Evolutionary conservation across 2,113 vertebrate species (phyloP).

Genomic region (Xiphophorus couchianus): DNA sequence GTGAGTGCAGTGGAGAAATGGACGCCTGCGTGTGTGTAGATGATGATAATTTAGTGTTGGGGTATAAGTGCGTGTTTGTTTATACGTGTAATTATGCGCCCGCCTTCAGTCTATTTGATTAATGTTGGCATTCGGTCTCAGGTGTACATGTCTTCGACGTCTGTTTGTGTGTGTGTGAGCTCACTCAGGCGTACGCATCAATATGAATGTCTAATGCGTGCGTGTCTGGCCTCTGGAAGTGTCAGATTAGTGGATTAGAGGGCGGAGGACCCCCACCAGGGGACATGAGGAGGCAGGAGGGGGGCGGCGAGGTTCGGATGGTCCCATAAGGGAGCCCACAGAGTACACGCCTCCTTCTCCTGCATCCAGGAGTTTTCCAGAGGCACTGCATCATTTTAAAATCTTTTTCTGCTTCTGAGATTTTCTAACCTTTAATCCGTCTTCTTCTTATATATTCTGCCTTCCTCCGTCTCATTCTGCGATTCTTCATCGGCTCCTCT

Average conservation of each 20-base stretch:
- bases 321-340: slow-evolving; percentile 29
- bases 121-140: slow-evolving; percentile 49
- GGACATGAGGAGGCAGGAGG: slow-evolving; percentile 17
- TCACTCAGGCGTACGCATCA: slow-evolving; percentile 25
- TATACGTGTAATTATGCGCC: slow-evolving; percentile 51
- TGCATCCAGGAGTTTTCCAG: slow-evolving; percentile 9
- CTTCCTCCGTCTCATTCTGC: not conserved
- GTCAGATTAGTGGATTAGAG: slow-evolving; percentile 71
- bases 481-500: not conserved
- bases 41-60: slow-evolving; percentile 48
- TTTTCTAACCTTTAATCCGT: slow-evolving; percentile 19
- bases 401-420: not conserved
- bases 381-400: not conserved
- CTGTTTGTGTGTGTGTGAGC: slow-evolving; percentile 3
- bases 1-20: slow-evolving; percentile 1
- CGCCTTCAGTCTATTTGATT: slow-evolving; percentile 55
- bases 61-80: slow-evolving; percentile 42
- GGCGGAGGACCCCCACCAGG: slow-evolving; percentile 34
- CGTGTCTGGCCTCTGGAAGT: slow-evolving; percentile 59
- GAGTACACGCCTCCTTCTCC: slow-evolving; percentile 2
- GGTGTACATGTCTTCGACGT: slow-evolving; percentile 12
- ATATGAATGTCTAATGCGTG: slow-evolving; percentile 48
- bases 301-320: not conserved
- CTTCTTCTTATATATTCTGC: slow-evolving; percentile 10
- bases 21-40: slow-evolving; percentile 12